Conservation (phyloP, 2,888 invertebrate species). For the Branchinecta sandiegonensis region DNA sequence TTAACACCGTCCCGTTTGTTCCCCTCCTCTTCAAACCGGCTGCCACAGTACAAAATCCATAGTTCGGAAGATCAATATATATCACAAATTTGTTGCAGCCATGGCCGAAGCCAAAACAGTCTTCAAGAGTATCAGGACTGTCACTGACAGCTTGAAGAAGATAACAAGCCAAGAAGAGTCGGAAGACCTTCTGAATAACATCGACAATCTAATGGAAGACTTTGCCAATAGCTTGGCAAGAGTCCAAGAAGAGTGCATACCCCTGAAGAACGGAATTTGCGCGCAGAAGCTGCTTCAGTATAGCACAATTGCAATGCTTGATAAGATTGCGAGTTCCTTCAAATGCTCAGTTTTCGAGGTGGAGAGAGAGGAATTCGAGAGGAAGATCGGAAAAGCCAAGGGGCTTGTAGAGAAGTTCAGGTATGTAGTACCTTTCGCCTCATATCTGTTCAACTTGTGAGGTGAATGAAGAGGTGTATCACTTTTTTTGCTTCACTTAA, state of each 20-base stretch:
- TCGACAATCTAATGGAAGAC: not conserved
- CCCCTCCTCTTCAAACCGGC: too few relatives aligned
- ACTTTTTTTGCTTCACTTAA: too few relatives aligned
- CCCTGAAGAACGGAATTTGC: not conserved
- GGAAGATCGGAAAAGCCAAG: not conserved
- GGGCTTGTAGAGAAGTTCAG: not conserved
- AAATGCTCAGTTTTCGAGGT: not conserved
- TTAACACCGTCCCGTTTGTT: too few relatives aligned
- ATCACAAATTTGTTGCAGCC: not conserved
- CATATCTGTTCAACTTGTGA: too few relatives aligned
- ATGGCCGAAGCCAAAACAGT: slow-evolving; percentile 1
- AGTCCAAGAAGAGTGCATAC: not conserved
- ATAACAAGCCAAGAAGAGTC: not conserved
- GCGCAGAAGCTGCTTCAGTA: slow-evolving; percentile 4
- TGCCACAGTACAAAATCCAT: too few relatives aligned
- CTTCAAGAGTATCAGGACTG: not conserved
- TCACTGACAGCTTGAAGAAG: slow-evolving; percentile 1
- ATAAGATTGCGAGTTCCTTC: not conserved
- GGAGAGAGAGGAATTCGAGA: not conserved
- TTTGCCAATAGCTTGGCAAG: not conserved
- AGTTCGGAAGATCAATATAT: too few relatives aligned
- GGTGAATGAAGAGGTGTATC: too few relatives aligned
- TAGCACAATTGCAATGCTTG: not conserved
- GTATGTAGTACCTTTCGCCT: not conserved
- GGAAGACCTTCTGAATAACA: not conserved